Conservation (phyloP, 2,888 invertebrate species). For the Ellobium chinense region DNA sequence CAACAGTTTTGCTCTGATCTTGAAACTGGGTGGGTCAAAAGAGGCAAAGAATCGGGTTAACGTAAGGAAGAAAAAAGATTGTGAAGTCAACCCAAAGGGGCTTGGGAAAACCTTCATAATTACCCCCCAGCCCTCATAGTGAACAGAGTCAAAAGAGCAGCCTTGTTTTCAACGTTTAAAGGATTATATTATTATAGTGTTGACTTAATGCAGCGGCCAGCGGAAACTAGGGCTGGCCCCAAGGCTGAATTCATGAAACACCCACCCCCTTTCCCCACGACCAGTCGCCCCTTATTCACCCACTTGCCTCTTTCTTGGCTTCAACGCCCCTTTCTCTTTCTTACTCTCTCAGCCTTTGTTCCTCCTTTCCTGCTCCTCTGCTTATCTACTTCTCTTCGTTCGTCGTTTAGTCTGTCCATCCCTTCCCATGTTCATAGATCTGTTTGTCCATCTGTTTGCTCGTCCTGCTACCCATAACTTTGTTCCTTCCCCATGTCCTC, state of each 20-base stretch:
- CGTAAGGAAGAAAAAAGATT: neutral
- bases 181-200: no score
- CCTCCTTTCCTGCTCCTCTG: neutral
- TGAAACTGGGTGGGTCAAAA: no score
- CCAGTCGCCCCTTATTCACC: neutral
- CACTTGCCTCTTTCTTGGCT: neutral
- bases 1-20: no score
- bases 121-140: neutral
- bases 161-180: neutral
- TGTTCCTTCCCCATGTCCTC: conserved; percentile 11
- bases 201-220: no score
- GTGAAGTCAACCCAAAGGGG: neutral
- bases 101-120: neutral
- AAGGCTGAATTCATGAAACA: no score
- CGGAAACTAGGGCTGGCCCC: no score
- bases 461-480: neutral
- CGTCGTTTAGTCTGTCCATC: neutral
- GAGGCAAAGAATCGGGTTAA: no score
- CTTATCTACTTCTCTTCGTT: neutral
- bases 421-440: neutral
- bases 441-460: neutral
- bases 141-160: neutral
- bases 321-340: neutral
- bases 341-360: neutral
- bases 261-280: neutral